Evolutionary conservation across 2,888 invertebrate species (phyloP), one percentile per base, ranked within the genome.

Genomic region (Drosophila nigricruria): DNA sequence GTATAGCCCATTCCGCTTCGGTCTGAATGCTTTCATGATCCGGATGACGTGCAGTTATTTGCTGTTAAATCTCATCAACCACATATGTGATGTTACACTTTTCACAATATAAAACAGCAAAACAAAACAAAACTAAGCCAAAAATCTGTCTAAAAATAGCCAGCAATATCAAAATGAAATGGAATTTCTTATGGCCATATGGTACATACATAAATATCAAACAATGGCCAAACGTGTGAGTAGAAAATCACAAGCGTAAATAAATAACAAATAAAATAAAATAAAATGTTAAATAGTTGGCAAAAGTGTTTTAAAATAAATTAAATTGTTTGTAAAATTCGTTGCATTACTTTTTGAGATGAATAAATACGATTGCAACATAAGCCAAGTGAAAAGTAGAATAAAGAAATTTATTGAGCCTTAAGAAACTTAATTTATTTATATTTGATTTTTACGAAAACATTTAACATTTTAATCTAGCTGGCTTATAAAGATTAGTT

Each of bases 111-210:
- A 20, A 50, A 50, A 18, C 12, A 36, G 49, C 20, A 38, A 12
- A 38, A 25, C 16, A 58, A 42, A 67, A 56, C 27, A 73, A 70
- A 66, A 61, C 42, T 58, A 66, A 53, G 56, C 63, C 36, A 59
- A 77, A 76, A 64, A 79, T 72, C 47, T 53, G 40, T 25, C 72
- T 86, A 86, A 77, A 88, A 88, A 83, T 83, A 88, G 66, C 54
- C 53, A n/a, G 57, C 53, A 25, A 54, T 62, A 79, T 77, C 58
- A 77, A 77, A 80, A 77, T 68, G 52, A 82, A 77, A 68, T 66
- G 72, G 56, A 82, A 73, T 73, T 72, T 73, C 42, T 50, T 69
- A 25, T 59, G 43, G 30, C 32, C 52, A 18, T 36, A 40, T 38
- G 25, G 27, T 43, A 30, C 58, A 59, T 30, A 25, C 42, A 62